These are phyloP conservation scores for Sylvilagus floridanus DNA, from an alignment of 2,797 vertebrate genomes.

Conservation along the genomic window DNA sequence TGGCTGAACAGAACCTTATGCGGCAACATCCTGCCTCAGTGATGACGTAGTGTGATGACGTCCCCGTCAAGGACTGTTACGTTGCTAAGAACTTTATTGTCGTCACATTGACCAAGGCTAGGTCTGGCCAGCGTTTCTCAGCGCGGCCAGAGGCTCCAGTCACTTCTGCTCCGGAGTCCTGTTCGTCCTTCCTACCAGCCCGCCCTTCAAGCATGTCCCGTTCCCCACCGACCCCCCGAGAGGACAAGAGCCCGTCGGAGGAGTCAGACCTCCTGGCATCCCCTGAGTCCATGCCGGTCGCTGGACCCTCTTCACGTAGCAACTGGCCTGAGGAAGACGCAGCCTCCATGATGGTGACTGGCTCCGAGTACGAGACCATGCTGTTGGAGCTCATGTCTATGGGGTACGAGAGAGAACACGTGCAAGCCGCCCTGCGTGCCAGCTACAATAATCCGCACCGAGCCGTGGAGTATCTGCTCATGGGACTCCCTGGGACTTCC, in stretches of 20 bases:
- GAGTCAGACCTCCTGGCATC: constrained; percentile 82
- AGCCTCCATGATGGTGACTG: constrained; percentile 89
- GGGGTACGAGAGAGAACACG: constrained; percentile 94
- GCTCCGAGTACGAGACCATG: constrained; percentile 93
- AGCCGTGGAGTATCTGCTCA: constrained; percentile 95
- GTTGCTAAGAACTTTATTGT: constrained; percentile 96
- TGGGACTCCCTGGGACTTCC: constrained; percentile 92
- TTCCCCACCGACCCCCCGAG: constrained; percentile 79
- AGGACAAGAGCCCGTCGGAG: constrained; percentile 88
- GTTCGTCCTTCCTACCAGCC: constrained; percentile 83
- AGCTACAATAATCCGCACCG: constrained; percentile 96
- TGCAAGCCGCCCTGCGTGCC: constrained; percentile 93
- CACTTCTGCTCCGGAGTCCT: constrained; percentile 83
- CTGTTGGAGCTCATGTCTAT: constrained; percentile 95
- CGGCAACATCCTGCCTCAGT: constrained; percentile 92
- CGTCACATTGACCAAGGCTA: constrained; percentile 95
- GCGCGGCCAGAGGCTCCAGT: constrained; percentile 81
- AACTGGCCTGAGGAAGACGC: constrained; percentile 85
- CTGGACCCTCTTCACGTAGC: constrained; percentile 86
- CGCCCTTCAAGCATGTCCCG: constrained; percentile 83
- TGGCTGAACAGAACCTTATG: constrained; percentile 94
- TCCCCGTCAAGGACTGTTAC: constrained; percentile 94
- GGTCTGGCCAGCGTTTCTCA: constrained; percentile 74
- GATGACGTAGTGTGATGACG: constrained; percentile 89
- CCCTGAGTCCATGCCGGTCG: constrained; percentile 88